Evolutionary conservation across 2,113 vertebrate species (phyloP), one percentile per base, ranked within the genome.

Genomic region (Epinephelus lanceolatus): DNA sequence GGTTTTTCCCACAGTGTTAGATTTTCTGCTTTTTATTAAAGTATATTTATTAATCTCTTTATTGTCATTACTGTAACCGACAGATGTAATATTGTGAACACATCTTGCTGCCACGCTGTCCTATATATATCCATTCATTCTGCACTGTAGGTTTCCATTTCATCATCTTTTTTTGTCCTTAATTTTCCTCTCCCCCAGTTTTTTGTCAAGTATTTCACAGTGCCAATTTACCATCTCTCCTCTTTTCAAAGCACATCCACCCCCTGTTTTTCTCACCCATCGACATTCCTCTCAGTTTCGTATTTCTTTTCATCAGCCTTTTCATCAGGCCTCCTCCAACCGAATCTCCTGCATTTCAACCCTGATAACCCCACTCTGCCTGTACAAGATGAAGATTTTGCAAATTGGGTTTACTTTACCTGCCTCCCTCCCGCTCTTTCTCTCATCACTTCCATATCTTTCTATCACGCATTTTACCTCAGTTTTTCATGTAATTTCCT

Each of bases 271-370:
- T 55, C 71, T 68, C 55, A 56, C 69, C 56, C 73, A 27, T 62
- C 17, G 33, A 14, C 76, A 67, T 56, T 66, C 1, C 52, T 67
- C 69, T 60, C 51, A 15, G 45, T 86, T 84, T 73, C 73, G 55
- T 55, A 45, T 80, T 80, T 80, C 55, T 83, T 84, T 80, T 49
- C 57, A 83, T 74, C 47, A 70, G 47, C 76, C 21, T 52, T 69
- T 83, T 76, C 62, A 79, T 77, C 42, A 76, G 52, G 5, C 76
- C 57, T 76, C 57, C 56, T 76, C 51, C 15, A 67, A 10, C 25
- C 42, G 56, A 79, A 62, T 18, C 23, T 40, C 63, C 75, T 59
- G 60, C 70, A 61, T 88, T 78, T 76, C 2, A 37, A 7, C 53
- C 45, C 42, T 23, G 12, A 74, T 65, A 72, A 82, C 52, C 57